These are phyloP conservation scores for Grapholita molesta DNA, from an alignment of 1,140 invertebrate species.

Conservation along the genomic window DNA sequence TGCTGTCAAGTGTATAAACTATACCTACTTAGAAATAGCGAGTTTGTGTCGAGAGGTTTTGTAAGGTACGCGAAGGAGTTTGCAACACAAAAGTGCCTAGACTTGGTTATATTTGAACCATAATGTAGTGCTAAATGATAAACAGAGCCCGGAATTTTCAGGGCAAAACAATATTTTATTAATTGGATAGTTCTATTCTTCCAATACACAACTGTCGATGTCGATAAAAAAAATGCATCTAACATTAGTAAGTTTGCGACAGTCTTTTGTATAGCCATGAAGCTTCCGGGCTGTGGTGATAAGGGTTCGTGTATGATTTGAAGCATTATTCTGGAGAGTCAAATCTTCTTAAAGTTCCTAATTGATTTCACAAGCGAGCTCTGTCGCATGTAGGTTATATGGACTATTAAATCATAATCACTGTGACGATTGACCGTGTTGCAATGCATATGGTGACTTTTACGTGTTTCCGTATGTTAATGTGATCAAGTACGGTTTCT, in stretches of 20 bases:
- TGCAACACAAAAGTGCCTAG: neutral
- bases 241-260: no score
- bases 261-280: no score
- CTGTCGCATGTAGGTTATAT: slow-evolving; percentile 55
- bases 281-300: no score
- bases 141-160: no score
- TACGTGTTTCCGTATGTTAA: neutral
- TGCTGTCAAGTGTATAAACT: neutral
- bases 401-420: slow-evolving; percentile 67
- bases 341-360: slow-evolving; percentile 34
- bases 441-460: neutral
- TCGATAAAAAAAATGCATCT: no score
- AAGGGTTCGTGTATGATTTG: neutral
- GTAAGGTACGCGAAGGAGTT: neutral
- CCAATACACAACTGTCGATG: no score
- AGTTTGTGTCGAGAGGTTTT: neutral
- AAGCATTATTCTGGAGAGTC: neutral
- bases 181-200: no score
- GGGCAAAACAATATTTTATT: no score
- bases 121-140: no score
- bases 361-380: slow-evolving; percentile 51
- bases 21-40: neutral
- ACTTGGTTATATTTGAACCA: neutral
- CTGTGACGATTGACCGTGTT: slow-evolving; percentile 40
- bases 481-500: neutral